These are phyloP conservation scores for Oikopleura dioica DNA, from an alignment of 23 tunicate genomes.

Conservation along the genomic window DNA sequence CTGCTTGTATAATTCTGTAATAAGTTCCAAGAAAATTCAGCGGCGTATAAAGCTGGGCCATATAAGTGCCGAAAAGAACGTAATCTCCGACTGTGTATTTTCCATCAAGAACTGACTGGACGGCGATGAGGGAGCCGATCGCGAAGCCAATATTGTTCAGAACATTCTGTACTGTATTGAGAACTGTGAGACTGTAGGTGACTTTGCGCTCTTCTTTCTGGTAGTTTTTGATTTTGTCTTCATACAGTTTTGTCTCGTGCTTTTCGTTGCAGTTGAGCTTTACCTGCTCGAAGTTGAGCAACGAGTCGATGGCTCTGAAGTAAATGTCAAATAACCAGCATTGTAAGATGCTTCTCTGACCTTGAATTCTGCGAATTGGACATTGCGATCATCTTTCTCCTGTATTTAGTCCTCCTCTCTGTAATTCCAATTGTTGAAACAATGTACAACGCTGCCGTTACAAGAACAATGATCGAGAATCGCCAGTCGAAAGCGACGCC, in stretches of 20 bases:
- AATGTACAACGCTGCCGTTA: slow-evolving; percentile 29
- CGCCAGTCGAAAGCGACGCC: slow-evolving; percentile 46
- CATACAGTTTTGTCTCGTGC: no score
- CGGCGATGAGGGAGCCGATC: no score
- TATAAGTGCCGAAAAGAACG: slow-evolving; percentile 81
- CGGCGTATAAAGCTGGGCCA: slow-evolving; percentile 71
- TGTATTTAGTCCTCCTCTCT: slow-evolving; percentile 82
- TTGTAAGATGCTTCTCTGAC: no score
- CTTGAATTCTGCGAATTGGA: slow-evolving; percentile 72
- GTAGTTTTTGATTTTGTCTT: no score
- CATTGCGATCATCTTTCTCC: slow-evolving; percentile 73
- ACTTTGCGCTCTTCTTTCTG: no score
- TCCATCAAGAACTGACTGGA: no score
- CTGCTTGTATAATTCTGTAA: slow-evolving; percentile 74
- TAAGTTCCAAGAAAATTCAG: slow-evolving; percentile 79
- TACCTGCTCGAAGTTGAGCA: slow-evolving; percentile 79
- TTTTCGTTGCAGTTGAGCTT: neutral
- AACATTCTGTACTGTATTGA: no score
- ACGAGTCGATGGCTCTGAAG: slow-evolving; percentile 75
- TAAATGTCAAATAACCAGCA: no score
- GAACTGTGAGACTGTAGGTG: no score
- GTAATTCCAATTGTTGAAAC: slow-evolving; percentile 46
- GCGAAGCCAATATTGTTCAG: no score
- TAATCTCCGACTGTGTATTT: slow-evolving; percentile 75
- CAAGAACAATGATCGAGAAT: slow-evolving; percentile 67